Percentiles rank a stretch among this genome's conserved stretches.
Conservation (phyloP, 2,797 vertebrate genomes). For the Remorina albescens region DNA sequence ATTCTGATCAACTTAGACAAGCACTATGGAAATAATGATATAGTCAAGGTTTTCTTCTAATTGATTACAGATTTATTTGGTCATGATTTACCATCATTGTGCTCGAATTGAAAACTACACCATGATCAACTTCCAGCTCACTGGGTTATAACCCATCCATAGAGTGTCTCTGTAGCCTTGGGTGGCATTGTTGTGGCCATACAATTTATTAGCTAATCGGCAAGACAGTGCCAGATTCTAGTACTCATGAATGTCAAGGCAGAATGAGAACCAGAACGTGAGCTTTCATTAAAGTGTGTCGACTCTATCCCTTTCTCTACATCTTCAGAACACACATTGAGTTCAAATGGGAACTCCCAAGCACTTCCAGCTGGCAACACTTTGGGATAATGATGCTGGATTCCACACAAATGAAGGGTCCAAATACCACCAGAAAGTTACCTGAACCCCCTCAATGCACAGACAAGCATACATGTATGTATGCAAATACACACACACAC, state of each 20-base stretch:
- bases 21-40: slow-evolving; percentile 33
- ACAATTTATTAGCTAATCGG: slow-evolving; percentile 76
- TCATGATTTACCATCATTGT: slow-evolving; percentile 48
- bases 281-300: slow-evolving; percentile 69
- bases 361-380: slow-evolving; percentile 84
- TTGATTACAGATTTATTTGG: slow-evolving; percentile 51
- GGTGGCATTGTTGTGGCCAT: slow-evolving; percentile 72
- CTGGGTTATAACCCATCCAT: slow-evolving; percentile 58
- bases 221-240: slow-evolving; percentile 73
- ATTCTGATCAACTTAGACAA: slow-evolving; percentile 37
- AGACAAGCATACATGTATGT: slow-evolving; percentile 65
- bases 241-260: slow-evolving; percentile 72
- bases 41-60: slow-evolving; percentile 45
- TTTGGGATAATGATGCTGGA: slow-evolving; percentile 84
- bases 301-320: slow-evolving; percentile 57
- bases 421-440: slow-evolving; percentile 82
- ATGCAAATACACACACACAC: slow-evolving; percentile 54
- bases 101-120: slow-evolving; percentile 39
- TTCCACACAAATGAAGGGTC: slow-evolving; percentile 85
- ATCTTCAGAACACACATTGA: slow-evolving; percentile 82
- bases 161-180: slow-evolving; percentile 60
- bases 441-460: slow-evolving; percentile 74
- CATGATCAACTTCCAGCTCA: slow-evolving; percentile 61
- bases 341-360: slow-evolving; percentile 85
- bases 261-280: slow-evolving; percentile 73